phyloP scores from a whole-genome alignment of 2,888 invertebrate genomes.

The Aquatica leii region DNA sequence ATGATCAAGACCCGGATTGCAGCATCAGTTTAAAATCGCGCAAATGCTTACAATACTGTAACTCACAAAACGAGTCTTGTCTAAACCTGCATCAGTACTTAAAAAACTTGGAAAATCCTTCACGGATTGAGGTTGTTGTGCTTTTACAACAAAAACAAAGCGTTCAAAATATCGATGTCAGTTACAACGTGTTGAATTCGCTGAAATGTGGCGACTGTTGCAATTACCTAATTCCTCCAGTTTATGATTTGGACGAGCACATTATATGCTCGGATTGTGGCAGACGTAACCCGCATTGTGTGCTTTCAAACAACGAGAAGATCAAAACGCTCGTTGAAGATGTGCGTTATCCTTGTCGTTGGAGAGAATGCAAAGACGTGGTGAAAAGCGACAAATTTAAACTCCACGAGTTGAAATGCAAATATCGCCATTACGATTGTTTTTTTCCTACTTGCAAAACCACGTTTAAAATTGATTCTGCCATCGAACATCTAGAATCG shows the following conservation, averaged over 20 bases:
- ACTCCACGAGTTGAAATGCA: slow-evolving; percentile 14
- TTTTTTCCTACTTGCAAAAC: slow-evolving; percentile 13
- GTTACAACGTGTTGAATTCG: slow-evolving; percentile 6
- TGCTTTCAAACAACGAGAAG: slow-evolving; percentile 6
- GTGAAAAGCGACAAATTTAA: slow-evolving; percentile 12
- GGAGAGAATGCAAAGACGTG: slow-evolving; percentile 14
- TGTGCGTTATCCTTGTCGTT: slow-evolving; percentile 17
- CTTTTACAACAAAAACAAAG: neutral
- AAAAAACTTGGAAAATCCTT: slow-evolving; percentile 16
- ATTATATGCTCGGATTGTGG: slow-evolving; percentile 14
- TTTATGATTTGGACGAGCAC: slow-evolving; percentile 13
- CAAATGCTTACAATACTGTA: slow-evolving; percentile 1
- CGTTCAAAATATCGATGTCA: neutral
- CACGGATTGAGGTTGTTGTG: neutral
- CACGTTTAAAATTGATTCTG: slow-evolving; percentile 14
- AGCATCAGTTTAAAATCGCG: slow-evolving; percentile 13
- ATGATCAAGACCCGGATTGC: slow-evolving; percentile 15
- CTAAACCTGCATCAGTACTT: slow-evolving; percentile 15
- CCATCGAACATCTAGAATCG: slow-evolving; percentile 12
- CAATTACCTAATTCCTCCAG: slow-evolving; percentile 15
- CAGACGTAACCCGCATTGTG: neutral
- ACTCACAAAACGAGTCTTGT: neutral
- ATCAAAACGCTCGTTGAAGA: slow-evolving; percentile 2
- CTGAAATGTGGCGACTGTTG: slow-evolving; percentile 16
- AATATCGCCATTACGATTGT: slow-evolving; percentile 16